A percentile compares a stretch with the other conserved stretches of the same genome.
Conservation (phyloP, 2,113 vertebrate genomes). For the Bambusicola thoracicus region DNA sequence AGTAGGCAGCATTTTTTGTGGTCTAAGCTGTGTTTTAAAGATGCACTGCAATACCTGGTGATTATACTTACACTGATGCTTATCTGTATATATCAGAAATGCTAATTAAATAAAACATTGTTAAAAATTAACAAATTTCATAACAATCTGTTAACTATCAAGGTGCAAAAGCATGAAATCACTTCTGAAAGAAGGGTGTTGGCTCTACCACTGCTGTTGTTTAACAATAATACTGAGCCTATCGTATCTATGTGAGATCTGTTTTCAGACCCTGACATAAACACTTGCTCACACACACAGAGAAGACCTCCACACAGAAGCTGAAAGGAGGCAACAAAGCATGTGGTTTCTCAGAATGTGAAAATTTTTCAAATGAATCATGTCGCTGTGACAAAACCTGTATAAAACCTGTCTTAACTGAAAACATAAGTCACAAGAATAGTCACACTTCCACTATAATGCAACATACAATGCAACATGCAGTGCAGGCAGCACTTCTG, state of each 20-base stretch:
- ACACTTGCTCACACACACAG: neutral
- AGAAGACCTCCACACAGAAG: neutral
- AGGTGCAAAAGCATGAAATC: neutral
- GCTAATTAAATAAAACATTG: accelerated
- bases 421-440: neutral
- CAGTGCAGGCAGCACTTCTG: neutral
- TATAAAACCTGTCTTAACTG: neutral
- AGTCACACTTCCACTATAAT: neutral
- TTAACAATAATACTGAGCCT: neutral
- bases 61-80: neutral
- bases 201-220: neutral
- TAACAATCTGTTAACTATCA: neutral
- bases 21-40: neutral
- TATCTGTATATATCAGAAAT: neutral
- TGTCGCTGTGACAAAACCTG: neutral
- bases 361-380: neutral
- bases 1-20: neutral
- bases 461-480: neutral
- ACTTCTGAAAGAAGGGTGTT: neutral
- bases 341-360: neutral
- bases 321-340: neutral
- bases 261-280: neutral
- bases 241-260: neutral
- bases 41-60: neutral
- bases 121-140: neutral